These are phyloP conservation scores for Dasysyrphus albostriatus DNA, from an alignment of 2,888 invertebrate species.

Conservation along the genomic window DNA sequence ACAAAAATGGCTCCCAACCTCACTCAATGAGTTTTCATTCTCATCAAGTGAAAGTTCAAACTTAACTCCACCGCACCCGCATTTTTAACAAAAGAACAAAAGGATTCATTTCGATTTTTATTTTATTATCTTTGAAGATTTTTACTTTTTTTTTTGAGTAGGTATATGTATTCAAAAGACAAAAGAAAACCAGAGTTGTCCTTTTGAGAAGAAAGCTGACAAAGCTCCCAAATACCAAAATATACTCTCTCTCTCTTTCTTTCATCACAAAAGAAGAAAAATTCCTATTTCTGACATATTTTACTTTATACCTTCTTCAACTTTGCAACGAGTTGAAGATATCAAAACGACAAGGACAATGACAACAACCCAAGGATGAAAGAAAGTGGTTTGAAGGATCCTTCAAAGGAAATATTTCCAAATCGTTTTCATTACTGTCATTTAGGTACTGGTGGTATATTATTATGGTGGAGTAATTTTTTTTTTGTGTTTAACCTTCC, in stretches of 20 bases:
- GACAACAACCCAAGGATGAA: constrained; percentile 41
- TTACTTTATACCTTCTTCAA: constrained; percentile 2
- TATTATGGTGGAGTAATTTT: constrained; percentile 64
- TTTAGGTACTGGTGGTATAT: constrained; percentile 67
- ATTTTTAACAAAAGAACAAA: constrained; percentile 50
- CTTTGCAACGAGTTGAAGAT: constrained; percentile 11
- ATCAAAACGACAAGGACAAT: constrained; percentile 8
- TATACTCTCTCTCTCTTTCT: background rate
- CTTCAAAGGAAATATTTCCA: constrained; percentile 76
- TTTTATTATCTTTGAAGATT: constrained; percentile 22
- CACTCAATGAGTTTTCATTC: background rate
- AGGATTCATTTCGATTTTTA: constrained; percentile 66
- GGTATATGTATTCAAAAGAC: constrained; percentile 13
- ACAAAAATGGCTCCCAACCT: constrained; percentile 11
- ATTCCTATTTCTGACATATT: constrained; percentile 59
- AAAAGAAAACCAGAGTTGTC: constrained; percentile 66
- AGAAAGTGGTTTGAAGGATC: constrained; percentile 75
- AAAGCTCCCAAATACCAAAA: constrained; percentile 13
- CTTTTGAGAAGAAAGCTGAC: constrained; percentile 63
- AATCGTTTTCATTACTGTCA: constrained; percentile 76
- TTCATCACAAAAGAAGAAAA: constrained; percentile 33
- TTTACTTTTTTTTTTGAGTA: background rate
- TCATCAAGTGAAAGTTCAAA: constrained; percentile 23
- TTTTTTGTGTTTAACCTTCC: constrained; percentile 53
- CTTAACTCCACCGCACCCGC: background rate